These are phyloP conservation scores for Paramacrobiotus metropolitanus DNA, from an alignment of 1,140 invertebrate species.

Conservation along the genomic window DNA sequence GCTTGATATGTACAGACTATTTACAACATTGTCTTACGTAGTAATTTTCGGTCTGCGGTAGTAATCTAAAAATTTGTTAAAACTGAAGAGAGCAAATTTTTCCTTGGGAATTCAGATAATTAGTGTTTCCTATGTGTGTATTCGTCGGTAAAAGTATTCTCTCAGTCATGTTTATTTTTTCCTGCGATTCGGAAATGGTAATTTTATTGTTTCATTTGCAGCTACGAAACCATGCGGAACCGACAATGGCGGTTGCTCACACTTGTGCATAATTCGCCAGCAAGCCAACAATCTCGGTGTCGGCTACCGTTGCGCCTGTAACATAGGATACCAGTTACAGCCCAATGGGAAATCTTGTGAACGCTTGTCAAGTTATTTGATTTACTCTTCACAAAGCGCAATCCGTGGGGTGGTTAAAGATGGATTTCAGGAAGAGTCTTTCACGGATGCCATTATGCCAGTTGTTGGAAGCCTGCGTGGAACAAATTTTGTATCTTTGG, in stretches of 20 bases:
- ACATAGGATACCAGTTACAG: conserved; percentile 57
- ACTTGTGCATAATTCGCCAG: conserved; percentile 77
- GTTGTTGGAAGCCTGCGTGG: conserved; percentile 44
- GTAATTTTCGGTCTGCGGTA: too few species aligned
- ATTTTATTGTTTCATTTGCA: too few species aligned
- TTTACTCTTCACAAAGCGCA: conserved; percentile 90
- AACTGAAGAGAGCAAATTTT: too few species aligned
- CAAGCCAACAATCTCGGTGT: conserved; percentile 45
- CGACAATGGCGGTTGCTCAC: conserved; percentile 72
- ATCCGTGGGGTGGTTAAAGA: conserved; percentile 80
- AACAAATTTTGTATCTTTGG: conserved; percentile 83
- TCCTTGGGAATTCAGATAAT: too few species aligned
- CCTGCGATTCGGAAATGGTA: too few species aligned
- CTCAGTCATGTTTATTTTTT: too few species aligned
- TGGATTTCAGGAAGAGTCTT: conserved; percentile 52
- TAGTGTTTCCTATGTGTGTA: too few species aligned
- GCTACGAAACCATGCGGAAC: conserved; percentile 64
- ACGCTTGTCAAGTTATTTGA: conserved; percentile 62
- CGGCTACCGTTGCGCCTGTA: conserved; percentile 77
- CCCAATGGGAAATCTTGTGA: conserved; percentile 56
- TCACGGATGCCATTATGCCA: conserved; percentile 66
- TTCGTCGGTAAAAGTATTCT: too few species aligned
- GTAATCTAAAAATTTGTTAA: too few species aligned
- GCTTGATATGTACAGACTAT: conserved; percentile 6
- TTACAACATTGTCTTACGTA: too few species aligned